Evolutionary conservation across 2,113 vertebrate genomes (phyloP).

Genomic region (Cichladusa arquata): DNA sequence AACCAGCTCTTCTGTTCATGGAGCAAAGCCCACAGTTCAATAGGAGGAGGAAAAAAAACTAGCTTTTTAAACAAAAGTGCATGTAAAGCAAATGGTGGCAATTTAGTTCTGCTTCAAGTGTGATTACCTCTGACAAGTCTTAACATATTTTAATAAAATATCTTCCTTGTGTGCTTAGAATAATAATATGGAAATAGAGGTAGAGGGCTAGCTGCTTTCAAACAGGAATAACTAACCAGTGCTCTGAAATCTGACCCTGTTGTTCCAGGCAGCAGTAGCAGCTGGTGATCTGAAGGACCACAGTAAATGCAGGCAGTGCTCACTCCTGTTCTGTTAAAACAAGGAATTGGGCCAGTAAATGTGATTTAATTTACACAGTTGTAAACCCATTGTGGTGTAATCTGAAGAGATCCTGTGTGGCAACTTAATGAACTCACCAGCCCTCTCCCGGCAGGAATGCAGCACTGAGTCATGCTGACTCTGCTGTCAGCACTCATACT

Average conservation of each 20-base stretch:
- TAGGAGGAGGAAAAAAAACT: neutral
- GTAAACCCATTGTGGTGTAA: neutral
- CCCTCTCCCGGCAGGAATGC: neutral
- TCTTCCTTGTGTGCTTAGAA: neutral
- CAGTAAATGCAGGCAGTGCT: neutral
- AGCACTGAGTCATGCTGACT: neutral
- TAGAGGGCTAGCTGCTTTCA: neutral
- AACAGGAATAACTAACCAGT: neutral
- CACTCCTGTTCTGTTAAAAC: neutral
- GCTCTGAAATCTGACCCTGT: neutral
- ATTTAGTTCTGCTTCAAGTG: neutral
- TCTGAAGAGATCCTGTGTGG: neutral
- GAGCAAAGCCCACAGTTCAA: neutral
- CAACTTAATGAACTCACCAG: neutral
- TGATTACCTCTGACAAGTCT: neutral
- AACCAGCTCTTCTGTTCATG: neutral
- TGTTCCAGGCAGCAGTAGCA: neutral
- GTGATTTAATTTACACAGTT: neutral
- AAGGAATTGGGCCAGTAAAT: constrained; percentile 4
- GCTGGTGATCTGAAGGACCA: neutral
- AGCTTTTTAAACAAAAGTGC: neutral
- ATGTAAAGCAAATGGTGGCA: neutral
- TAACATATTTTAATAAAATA: neutral
- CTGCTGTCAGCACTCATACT: neutral
- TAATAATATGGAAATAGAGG: neutral